Evolutionary conservation across 2,888 invertebrate genomes (phyloP).

Genomic region (Odiellus spinosus): DNA sequence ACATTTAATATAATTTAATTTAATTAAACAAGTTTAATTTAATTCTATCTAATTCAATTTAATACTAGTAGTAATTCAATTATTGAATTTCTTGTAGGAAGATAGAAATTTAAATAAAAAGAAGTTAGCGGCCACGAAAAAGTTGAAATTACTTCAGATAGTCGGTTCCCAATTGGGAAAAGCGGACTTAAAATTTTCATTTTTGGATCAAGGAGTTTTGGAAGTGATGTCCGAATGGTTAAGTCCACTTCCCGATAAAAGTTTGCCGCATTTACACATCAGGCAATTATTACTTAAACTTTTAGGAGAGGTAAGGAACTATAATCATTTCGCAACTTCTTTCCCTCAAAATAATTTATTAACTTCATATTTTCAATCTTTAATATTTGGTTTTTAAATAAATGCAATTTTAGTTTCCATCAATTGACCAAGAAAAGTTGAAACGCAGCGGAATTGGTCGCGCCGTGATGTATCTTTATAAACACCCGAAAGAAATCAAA

Average conservation of each 20-base stretch:
- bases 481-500: slow-evolving; percentile 93
- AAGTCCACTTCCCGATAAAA: slow-evolving; percentile 92
- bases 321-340: background rate
- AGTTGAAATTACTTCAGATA: slow-evolving; percentile 74
- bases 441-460: slow-evolving; percentile 21
- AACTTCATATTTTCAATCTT: background rate
- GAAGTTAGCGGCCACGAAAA: slow-evolving; percentile 71
- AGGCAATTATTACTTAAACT: slow-evolving; percentile 60
- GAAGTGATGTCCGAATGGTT: slow-evolving; percentile 90
- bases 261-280: slow-evolving; percentile 84
- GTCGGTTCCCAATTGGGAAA: slow-evolving; percentile 87
- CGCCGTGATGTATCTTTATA: slow-evolving; percentile 98
- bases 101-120: slow-evolving; percentile 72
- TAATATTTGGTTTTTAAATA: no score
- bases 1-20: background rate
- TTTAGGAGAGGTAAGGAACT: slow-evolving; percentile 29
- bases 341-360: background rate
- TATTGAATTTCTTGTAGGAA: slow-evolving; percentile 36
- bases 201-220: slow-evolving; percentile 86
- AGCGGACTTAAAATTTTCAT: slow-evolving; percentile 84
- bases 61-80: background rate
- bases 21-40: background rate
- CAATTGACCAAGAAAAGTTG: slow-evolving; percentile 17
- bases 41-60: background rate
- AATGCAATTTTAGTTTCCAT: no score